Percentiles rank a stretch among this genome's conserved stretches.
These are phyloP conservation scores for Drosophila tripunctata DNA, from an alignment of 2,888 invertebrate genomes.

Conservation along the genomic window DNA sequence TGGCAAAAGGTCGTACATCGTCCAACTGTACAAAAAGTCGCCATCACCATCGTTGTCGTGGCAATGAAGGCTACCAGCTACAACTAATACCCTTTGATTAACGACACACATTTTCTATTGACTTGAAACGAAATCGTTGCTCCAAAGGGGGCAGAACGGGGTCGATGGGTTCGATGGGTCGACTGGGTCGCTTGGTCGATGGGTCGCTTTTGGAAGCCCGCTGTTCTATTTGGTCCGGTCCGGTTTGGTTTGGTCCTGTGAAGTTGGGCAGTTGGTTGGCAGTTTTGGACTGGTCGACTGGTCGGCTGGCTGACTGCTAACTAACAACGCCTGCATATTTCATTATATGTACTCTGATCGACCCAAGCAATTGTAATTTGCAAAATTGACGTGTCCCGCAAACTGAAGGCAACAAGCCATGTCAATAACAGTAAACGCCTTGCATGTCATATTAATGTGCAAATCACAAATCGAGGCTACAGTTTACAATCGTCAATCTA, in stretches of 20 bases:
- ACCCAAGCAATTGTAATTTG: conserved; percentile 72
- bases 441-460: conserved; percentile 59
- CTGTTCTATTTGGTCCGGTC: not conserved
- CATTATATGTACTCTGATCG: conserved; percentile 64
- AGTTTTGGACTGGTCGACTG: too few species aligned
- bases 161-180: not conserved
- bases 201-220: not conserved
- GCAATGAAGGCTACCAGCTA: conserved; percentile 68
- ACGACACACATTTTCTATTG: conserved; percentile 80
- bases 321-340: conserved; percentile 70
- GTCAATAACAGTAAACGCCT: conserved; percentile 38
- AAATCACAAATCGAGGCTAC: conserved; percentile 52
- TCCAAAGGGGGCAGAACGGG: conserved; percentile 4
- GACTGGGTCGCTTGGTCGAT: not conserved
- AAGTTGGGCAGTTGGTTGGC: conserved; percentile 72
- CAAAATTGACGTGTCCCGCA: conserved; percentile 66
- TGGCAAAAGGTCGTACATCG: conserved; percentile 77
- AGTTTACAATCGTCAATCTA: conserved; percentile 13
- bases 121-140: conserved; percentile 55
- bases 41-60: conserved; percentile 42
- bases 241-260: too few species aligned
- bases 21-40: conserved; percentile 71
- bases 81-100: conserved; percentile 81
- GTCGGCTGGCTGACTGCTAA: conserved; percentile 21
- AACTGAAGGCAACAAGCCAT: conserved; percentile 12